Percentiles rank a stretch among this genome's conserved stretches.
Conservation (phyloP, 2,888 invertebrate genomes). For the Hirudinaria manillensis region DNA sequence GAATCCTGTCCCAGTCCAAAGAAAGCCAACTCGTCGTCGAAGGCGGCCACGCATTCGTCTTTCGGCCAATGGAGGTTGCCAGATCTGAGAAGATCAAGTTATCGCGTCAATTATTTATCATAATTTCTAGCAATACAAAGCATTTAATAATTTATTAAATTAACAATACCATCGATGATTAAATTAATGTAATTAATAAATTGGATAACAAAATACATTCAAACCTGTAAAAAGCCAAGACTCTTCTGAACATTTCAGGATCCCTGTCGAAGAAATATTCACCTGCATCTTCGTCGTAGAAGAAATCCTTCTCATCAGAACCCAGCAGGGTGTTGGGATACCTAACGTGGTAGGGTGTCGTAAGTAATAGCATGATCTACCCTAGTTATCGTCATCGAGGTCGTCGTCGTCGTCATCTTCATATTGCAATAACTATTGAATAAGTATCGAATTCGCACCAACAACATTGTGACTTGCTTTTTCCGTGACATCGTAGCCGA, state of each 20-base stretch:
- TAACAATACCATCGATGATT: conserved; percentile 51
- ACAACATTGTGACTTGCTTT: too few species aligned
- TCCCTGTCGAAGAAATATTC: conserved; percentile 99
- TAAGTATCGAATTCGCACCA: too few species aligned
- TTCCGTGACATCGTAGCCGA: too few species aligned
- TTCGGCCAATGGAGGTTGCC: conserved; percentile 98
- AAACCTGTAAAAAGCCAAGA: conserved; percentile 51
- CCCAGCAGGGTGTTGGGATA: conserved; percentile 96
- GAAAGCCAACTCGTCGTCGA: conserved; percentile 97
- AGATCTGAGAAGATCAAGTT: conserved; percentile 64
- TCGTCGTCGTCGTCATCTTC: conserved; percentile 31
- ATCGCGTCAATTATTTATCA: too few species aligned
- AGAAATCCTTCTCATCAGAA: conserved; percentile 94
- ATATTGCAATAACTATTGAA: too few species aligned
- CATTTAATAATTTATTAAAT: too few species aligned
- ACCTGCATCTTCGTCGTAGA: conserved; percentile 93
- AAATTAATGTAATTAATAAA: too few species aligned
- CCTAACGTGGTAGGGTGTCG: neutral
- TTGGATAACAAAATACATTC: neutral
- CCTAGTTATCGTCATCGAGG: conserved; percentile 22
- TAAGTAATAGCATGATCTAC: neutral
- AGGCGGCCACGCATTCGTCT: conserved; percentile 96
- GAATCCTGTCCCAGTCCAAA: conserved; percentile 96
- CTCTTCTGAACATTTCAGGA: conserved; percentile 93
- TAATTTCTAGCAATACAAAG: too few species aligned